These are phyloP conservation scores for Drosophila antonietae DNA, from an alignment of 2,888 invertebrate species.

Conservation along the genomic window DNA sequence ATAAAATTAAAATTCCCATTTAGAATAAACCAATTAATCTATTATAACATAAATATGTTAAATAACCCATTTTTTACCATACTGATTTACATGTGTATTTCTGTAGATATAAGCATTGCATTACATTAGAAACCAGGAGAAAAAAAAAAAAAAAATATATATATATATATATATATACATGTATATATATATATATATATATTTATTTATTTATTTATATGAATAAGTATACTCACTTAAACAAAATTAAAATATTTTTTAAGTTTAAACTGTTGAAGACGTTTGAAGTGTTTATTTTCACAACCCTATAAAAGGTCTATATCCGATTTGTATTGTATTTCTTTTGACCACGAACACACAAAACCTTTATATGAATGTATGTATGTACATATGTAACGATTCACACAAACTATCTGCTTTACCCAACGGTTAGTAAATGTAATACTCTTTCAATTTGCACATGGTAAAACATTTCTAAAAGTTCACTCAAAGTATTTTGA, in stretches of 20 bases:
- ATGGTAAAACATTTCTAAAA: constrained; percentile 34
- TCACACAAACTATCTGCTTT: constrained; percentile 46
- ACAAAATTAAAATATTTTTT: constrained; percentile 29
- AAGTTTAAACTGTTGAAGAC: constrained; percentile 12
- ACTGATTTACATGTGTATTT: background rate
- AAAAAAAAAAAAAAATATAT: background rate
- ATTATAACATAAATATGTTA: background rate
- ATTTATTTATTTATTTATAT: background rate
- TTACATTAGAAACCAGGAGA: background rate
- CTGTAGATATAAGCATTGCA: background rate
- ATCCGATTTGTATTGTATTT: constrained; percentile 56
- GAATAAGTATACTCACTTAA: constrained; percentile 44
- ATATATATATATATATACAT: no score
- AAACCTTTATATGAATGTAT: constrained; percentile 38
- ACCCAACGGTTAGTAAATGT: constrained; percentile 42
- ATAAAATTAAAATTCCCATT: no score
- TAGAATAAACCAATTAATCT: background rate
- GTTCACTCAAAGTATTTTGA: constrained; percentile 25
- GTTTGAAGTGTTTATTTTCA: constrained; percentile 11
- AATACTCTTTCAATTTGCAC: constrained; percentile 52
- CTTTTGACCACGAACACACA: constrained; percentile 60
- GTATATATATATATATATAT: no score
- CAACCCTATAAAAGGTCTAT: constrained; percentile 38
- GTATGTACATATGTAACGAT: constrained; percentile 48
- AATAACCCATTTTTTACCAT: background rate